These are phyloP conservation scores for Ammodytes dubius DNA, from an alignment of 2,113 vertebrate genomes.

Conservation along the genomic window DNA sequence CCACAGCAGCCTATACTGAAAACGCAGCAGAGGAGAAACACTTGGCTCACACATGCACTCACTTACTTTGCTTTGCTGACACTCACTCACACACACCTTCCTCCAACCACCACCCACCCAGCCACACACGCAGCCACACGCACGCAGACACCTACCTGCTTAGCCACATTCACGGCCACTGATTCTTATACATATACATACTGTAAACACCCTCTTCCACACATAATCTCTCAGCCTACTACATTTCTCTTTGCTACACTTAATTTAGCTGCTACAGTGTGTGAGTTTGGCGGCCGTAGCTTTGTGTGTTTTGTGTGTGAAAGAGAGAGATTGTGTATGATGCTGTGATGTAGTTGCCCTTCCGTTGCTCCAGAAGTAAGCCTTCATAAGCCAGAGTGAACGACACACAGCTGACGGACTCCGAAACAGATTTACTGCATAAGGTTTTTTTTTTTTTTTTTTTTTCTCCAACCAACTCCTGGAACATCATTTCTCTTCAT, in stretches of 20 bases:
- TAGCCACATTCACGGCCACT: constrained; percentile 20
- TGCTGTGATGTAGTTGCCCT: constrained; percentile 57
- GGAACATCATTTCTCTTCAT: constrained; percentile 15
- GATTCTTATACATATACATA: constrained; percentile 5
- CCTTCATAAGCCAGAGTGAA: constrained; percentile 31
- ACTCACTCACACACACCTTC: constrained; percentile 6
- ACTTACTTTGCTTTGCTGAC: constrained; percentile 38
- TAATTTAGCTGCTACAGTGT: constrained; percentile 28
- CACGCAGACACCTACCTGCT: background rate
- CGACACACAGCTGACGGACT: constrained; percentile 44
- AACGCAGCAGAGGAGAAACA: constrained; percentile 56
- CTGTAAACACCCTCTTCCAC: constrained; percentile 24
- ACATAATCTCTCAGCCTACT: constrained; percentile 21
- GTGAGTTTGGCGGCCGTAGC: constrained; percentile 41
- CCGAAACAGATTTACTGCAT: constrained; percentile 51
- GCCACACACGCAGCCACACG: background rate
- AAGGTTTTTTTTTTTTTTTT: constrained; percentile 6
- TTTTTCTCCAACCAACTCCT: background rate
- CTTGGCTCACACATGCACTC: constrained; percentile 23
- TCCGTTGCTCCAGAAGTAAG: constrained; percentile 47
- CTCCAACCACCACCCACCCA: background rate
- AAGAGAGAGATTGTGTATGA: constrained; percentile 14
- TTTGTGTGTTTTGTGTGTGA: constrained; percentile 18
- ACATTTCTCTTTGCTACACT: constrained; percentile 46
- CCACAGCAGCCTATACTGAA: constrained; percentile 44